phyloP scores from a whole-genome alignment of 2,797 vertebrate genomes.

The Arvicola amphibius region DNA sequence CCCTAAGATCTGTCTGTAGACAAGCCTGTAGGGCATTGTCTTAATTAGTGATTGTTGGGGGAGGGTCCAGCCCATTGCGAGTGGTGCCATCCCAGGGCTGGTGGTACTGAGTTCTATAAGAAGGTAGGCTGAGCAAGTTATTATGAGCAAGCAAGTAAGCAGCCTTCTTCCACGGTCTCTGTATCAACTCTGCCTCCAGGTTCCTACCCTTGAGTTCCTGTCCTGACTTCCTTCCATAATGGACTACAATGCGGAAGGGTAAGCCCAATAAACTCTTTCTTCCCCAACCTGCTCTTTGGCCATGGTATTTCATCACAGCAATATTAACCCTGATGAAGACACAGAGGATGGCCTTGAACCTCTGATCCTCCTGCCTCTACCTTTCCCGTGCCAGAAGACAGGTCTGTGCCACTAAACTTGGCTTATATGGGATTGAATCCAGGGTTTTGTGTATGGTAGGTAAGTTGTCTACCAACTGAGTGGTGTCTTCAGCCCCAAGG shows the following conservation, averaged over 20 bases:
- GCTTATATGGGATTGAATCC: not conserved
- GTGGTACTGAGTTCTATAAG: not conserved
- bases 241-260: no score
- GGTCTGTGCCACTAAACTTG: not conserved
- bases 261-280: not conserved
- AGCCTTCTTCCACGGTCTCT: not conserved
- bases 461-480: not conserved
- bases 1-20: not conserved
- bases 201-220: not conserved
- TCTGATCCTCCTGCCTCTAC: not conserved
- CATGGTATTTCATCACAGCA: not conserved
- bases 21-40: not conserved
- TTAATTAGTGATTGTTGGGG: not conserved
- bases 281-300: not conserved
- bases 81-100: not conserved
- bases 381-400: not conserved
- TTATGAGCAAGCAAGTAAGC: not conserved
- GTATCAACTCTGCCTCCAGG: not conserved
- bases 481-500: not conserved
- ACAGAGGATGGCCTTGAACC: not conserved
- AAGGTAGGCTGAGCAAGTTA: not conserved
- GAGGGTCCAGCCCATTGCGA: not conserved
- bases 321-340: not conserved
- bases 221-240: not conserved
- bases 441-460: no score